Evolutionary conservation across 2,888 invertebrate species (phyloP).

Genomic region (Diarsia mendica): DNA sequence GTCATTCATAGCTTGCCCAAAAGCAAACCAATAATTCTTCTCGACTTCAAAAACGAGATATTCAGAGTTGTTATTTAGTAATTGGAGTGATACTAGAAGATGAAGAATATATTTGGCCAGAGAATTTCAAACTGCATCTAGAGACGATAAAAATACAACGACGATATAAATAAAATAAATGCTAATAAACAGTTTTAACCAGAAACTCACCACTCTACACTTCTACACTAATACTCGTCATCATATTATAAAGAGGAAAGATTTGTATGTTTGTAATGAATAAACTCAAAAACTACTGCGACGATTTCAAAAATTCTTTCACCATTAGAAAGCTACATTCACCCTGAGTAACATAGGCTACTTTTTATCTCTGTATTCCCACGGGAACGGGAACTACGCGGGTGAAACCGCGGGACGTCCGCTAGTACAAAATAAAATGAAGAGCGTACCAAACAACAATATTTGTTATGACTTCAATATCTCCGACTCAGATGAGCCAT

Average conservation of each 20-base stretch:
- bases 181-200: background rate
- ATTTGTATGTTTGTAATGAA: too few relatives aligned
- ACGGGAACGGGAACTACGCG: too few relatives aligned
- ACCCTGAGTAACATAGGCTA: too few relatives aligned
- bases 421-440: background rate
- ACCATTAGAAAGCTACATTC: too few relatives aligned
- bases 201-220: background rate
- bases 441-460: background rate
- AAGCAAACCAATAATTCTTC: background rate
- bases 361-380: too few relatives aligned
- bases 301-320: too few relatives aligned
- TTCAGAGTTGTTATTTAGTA: background rate
- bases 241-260: too few relatives aligned
- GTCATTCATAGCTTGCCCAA: background rate
- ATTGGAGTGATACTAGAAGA: background rate
- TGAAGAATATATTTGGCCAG: background rate
- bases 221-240: too few relatives aligned
- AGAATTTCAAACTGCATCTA: background rate
- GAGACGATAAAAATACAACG: background rate
- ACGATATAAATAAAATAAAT: background rate
- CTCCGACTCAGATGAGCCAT: slow-evolving; percentile 17
- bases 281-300: too few relatives aligned
- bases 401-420: too few relatives aligned
- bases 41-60: background rate
- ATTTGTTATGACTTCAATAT: slow-evolving; percentile 20